phyloP scores from a whole-genome alignment of 2,797 vertebrate genomes.

The Rhabdomys pumilio region DNA sequence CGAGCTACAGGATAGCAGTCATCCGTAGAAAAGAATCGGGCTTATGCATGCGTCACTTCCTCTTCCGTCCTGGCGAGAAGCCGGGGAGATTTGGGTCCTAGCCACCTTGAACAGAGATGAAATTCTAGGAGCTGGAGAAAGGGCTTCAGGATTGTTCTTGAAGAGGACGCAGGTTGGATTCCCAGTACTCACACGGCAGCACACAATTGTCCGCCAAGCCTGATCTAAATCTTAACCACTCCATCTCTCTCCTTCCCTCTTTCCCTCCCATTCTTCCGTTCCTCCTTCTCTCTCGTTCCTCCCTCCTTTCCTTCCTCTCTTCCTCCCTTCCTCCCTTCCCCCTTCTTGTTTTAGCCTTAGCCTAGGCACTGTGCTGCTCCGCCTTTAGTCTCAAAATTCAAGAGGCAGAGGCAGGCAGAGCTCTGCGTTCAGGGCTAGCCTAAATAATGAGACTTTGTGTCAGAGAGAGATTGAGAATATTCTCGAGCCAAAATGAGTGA shows the following conservation, averaged over 20 bases:
- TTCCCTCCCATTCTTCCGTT: neutral
- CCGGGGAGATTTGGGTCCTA: neutral
- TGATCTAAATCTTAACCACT: neutral
- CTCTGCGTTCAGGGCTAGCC: neutral
- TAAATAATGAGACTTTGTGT: neutral
- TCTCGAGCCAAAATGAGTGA: neutral
- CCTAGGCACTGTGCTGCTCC: neutral
- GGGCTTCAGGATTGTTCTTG: neutral
- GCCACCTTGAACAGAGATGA: neutral
- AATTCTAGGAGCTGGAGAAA: neutral
- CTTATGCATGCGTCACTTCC: slow-evolving; percentile 44
- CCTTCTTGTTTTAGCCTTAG: neutral
- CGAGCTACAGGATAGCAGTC: neutral
- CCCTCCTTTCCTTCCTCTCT: neutral
- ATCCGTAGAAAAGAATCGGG: neutral
- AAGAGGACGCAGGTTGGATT: neutral
- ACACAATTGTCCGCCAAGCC: neutral
- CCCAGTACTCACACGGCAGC: neutral
- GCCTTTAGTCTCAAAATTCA: neutral
- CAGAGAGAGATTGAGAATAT: neutral
- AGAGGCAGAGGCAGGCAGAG: neutral
- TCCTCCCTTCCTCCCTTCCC: neutral
- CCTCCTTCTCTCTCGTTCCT: neutral
- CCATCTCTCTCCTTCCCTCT: neutral
- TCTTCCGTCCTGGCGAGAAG: neutral